Percentiles rank a stretch among this genome's conserved stretches.
Evolutionary conservation across 1,140 invertebrate genomes (phyloP).

Genomic region (Drosophila sproati): DNA sequence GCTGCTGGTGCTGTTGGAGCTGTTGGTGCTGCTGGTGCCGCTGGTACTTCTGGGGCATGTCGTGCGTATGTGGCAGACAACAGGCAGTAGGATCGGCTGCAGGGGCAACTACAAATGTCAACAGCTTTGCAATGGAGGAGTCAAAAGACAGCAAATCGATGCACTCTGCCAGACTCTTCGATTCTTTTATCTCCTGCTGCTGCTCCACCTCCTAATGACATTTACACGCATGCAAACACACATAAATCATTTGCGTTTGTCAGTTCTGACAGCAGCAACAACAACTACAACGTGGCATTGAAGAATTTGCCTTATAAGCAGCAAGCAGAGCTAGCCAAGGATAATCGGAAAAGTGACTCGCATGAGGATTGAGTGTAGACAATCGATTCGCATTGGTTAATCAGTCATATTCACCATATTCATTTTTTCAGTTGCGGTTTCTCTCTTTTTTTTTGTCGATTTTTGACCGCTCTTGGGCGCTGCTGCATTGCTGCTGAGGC

Average conservation of each 20-base stretch:
- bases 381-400: conserved; percentile 78
- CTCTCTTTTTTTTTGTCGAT: conserved; percentile 15
- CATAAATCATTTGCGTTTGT: conserved; percentile 83
- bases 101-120: conserved; percentile 65
- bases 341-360: conserved; percentile 15
- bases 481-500: conserved; percentile 26
- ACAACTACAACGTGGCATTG: conserved; percentile 22
- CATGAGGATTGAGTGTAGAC: conserved; percentile 63
- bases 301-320: conserved; percentile 54
- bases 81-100: conserved; percentile 6
- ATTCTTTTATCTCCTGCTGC: conserved; percentile 5
- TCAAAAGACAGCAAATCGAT: conserved; percentile 75
- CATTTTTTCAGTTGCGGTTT: conserved; percentile 23
- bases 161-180: conserved; percentile 16
- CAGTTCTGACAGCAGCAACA: conserved; percentile 78
- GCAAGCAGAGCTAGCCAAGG: not conserved
- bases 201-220: conserved; percentile 65
- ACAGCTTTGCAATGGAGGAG: conserved; percentile 74
- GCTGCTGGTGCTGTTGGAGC: not conserved
- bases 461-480: too few species aligned
- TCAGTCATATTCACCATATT: conserved; percentile 73
- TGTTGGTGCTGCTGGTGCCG: conserved; percentile 7
- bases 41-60: conserved; percentile 8
- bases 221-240: conserved; percentile 83
- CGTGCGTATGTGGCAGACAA: conserved; percentile 41